Evolutionary conservation across 2,113 vertebrate genomes (phyloP).

Genomic region (Herpetotheres cachinnans): DNA sequence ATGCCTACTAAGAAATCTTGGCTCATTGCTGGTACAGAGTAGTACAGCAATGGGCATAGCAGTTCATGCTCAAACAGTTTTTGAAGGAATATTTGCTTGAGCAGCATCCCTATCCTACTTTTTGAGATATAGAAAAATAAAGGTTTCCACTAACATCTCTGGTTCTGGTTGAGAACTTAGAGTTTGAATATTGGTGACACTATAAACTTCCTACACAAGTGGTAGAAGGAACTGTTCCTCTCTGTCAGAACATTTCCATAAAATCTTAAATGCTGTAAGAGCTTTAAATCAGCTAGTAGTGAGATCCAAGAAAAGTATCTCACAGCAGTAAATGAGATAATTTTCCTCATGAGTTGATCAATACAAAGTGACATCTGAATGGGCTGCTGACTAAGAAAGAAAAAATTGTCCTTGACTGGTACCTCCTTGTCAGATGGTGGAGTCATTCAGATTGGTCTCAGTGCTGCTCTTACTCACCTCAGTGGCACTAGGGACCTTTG

Average conservation of each 20-base stretch:
- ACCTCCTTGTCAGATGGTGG: not conserved
- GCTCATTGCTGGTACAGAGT: not conserved
- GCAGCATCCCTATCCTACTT: not conserved
- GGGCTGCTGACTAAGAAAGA: not conserved
- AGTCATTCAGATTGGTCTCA: not conserved
- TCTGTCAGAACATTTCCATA: not conserved
- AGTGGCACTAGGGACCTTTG: not conserved
- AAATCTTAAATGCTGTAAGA: not conserved
- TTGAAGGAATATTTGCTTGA: not conserved
- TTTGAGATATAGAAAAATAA: not conserved
- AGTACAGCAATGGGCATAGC: not conserved
- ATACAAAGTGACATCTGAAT: not conserved
- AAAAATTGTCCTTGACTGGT: not conserved
- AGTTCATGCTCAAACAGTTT: not conserved
- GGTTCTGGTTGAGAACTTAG: not conserved
- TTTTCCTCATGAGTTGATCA: not conserved
- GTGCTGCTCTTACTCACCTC: not conserved
- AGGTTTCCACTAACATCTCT: not conserved
- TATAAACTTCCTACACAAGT: not conserved
- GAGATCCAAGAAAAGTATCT: not conserved
- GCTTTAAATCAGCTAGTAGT: not conserved
- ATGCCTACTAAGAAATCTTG: not conserved
- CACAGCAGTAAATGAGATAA: not conserved
- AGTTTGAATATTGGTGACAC: not conserved
- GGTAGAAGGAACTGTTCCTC: not conserved